Base-by-base conservation (phyloP, 2,113 vertebrate species). In the Oryctolagus cuniculus region DNA sequence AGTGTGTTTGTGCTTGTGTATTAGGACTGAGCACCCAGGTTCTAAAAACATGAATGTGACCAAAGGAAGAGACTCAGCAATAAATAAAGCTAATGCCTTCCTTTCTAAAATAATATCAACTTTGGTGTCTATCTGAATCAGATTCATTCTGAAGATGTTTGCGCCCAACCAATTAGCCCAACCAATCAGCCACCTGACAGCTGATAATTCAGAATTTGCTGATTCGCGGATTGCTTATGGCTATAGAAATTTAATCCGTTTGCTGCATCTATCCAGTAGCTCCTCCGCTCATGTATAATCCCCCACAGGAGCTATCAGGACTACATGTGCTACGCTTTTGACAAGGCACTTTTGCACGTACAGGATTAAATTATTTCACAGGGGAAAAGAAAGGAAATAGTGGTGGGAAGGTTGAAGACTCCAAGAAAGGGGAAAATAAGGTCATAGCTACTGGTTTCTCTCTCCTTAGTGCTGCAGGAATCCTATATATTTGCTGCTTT, bases 341-440 rank as follows among this genome's bases (percentile, higher is more conserved):
- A 95, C 87, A 96, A 97, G 81, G 44, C 63, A 51, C 77, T 94
- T 93, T 94, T 94, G 77, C 90, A 64, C 90, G 53, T 90, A 74
- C 0, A 75, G 34, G 64, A 92, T 96, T 94, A 96, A 95, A 95
- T 97, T 92, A 92, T 97, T 94, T 95, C 90, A 96, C 29, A 72
- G 61, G 36, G 67, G 78, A 86, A 89, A 93, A 74, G 81, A 84
- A 94, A 89, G 64, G 51, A 97, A 78, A 31, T 61, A 90, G 66
- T 7, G 16, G 51, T 44, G 24, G 44, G 67, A 91, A 87, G 0
- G 5, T 22, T 25, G 36, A 94, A 31, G 21, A 0, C 21, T 92
- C 34, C n/a, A n/a, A 87, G 29, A 94, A 95, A 94, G 95, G 81
- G 64, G 34, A 80, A 80, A 88, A 78, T 74, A 90, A 96, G 92